Base-by-base conservation (phyloP, 2,888 invertebrate genomes). In the Myopa tessellatipennis region DNA sequence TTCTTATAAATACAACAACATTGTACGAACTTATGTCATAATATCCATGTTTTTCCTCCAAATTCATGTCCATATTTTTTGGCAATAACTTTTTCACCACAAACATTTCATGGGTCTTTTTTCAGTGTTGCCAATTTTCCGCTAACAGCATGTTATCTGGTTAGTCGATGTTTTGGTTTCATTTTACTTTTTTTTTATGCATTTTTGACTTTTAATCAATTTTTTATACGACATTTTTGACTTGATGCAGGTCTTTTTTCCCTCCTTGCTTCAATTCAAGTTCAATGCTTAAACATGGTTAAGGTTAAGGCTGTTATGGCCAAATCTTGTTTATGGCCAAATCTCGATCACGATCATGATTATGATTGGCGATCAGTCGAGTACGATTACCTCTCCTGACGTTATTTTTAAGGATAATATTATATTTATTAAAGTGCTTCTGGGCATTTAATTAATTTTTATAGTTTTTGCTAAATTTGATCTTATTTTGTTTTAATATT, bases 221-320 rank as follows among this genome's bases (percentile, higher is more conserved):
- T 55, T 10, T 55, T 34, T 34, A 5, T 55, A 55, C 34, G 38
- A 8, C 38, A 36, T 10, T 65, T 34, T 63, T 18, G 61, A 34
- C 61, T 26, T 63, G n/a, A 63, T 26, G 10, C 16, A 55, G 58
- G 8, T 18, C 58, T 26, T 12, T 58, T 58, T 12, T 12, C 58
- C n/a, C n/a, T 58, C 45, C 36, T 3, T 60, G 63, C 0, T 26
- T 58, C 73, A 68, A 75, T 68, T 75, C 75, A 75, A 75, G 75
- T 75, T 75, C 75, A 75, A 38, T 75, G 68, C 14, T 40, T 75
- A 10, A 34, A 58, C 55, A 58, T 55, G 68, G 58, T 68, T 68
- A 75, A 75, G 75, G 75, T 75, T 68, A 45, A 45, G 45, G 68
- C 34, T 70, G 26, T 55, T 36, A n/a, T 16, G n/a, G 55, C 36